Base-by-base conservation (phyloP, 2,113 vertebrate species). In the Gambusia affinis region DNA sequence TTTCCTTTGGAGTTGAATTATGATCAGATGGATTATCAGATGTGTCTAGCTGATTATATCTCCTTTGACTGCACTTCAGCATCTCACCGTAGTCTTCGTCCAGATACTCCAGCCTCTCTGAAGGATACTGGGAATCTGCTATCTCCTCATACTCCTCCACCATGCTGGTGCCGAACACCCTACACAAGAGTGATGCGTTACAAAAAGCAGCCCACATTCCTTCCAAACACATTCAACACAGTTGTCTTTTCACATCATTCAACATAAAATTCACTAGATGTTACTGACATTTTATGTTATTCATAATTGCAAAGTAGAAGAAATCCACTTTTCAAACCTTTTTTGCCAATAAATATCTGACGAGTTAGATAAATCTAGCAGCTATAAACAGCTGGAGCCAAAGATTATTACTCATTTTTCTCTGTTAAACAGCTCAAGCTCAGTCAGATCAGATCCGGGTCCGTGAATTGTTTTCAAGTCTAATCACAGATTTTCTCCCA, bases 111-210 rank as follows among this genome's bases (percentile, higher is more conserved):
- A 95, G 95, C 70, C 97, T 94, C 88, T 99, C 97, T 73, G 96
- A 96, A 0, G 97, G 96, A 82, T 99, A 97, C 89, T 98, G 98
- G 15, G 97, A 97, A 86, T 99, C 98, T 66, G 97, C 96, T 70
- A 98, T 98, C 94, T 99, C 98, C 85, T 99, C 98, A 88, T 99
- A 99, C 81, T 99, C 98, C 91, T 99, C 98, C 76, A 99, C 98
- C 98, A 99, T 99, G 89, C 98, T 99, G 71, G 98, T 99, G 81
- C 98, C 98, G 93, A 99, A 99, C 62, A 99, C 97, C 89, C 98
- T 99, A 54, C n/a, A 80, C 71, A 82, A 31, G 76, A 51, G 82
- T n/a, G n/a, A 24, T n/a, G 24, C 1, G 8, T 57, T 57, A 57
- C 7, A 57, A 24, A 57, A 57, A 47, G 5, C 5, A 17, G 17